Conservation (phyloP, 2,113 vertebrate genomes). For the Carlito syrichta region DNA sequence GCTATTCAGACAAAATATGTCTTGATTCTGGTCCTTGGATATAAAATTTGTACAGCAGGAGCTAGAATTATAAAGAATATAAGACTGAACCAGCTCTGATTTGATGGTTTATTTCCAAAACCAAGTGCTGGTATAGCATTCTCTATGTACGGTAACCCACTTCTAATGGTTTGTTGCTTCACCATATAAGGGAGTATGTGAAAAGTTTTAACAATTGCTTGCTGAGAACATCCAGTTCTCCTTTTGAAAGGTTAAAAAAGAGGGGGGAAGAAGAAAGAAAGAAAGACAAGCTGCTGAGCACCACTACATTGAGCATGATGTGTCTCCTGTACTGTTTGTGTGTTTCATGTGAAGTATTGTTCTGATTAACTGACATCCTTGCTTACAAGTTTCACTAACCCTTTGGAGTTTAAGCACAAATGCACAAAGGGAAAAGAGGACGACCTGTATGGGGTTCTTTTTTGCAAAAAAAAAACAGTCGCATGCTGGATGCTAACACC, state of each 20-base stretch:
- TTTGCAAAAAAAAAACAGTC: conserved; percentile 83
- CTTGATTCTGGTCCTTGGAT: conserved; percentile 26
- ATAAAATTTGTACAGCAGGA: conserved; percentile 37
- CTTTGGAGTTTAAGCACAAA: conserved; percentile 85
- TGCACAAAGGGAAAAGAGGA: conserved; percentile 81
- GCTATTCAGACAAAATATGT: conserved; percentile 14
- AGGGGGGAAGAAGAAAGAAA: neutral
- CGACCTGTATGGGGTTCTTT: conserved; percentile 82
- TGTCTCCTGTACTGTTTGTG: conserved; percentile 85
- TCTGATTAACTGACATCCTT: conserved; percentile 95
- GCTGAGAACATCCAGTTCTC: conserved; percentile 79
- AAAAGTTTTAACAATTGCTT: conserved; percentile 84
- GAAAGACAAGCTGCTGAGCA: conserved; percentile 73
- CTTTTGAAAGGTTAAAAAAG: conserved; percentile 55
- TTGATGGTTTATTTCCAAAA: conserved; percentile 15
- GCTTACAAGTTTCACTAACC: conserved; percentile 99
- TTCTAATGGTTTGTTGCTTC: conserved; percentile 77
- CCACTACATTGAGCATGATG: conserved; percentile 90
- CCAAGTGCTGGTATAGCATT: conserved; percentile 17
- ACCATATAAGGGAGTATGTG: conserved; percentile 79
- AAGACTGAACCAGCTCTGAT: conserved; percentile 1
- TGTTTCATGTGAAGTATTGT: conserved; percentile 86
- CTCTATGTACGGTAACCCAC: conserved; percentile 28
- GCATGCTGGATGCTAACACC: conserved; percentile 98
- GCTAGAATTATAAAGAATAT: conserved; percentile 1